These are phyloP conservation scores for Anolis apletophallus DNA, from an alignment of 2,797 vertebrate genomes.

Conservation along the genomic window DNA sequence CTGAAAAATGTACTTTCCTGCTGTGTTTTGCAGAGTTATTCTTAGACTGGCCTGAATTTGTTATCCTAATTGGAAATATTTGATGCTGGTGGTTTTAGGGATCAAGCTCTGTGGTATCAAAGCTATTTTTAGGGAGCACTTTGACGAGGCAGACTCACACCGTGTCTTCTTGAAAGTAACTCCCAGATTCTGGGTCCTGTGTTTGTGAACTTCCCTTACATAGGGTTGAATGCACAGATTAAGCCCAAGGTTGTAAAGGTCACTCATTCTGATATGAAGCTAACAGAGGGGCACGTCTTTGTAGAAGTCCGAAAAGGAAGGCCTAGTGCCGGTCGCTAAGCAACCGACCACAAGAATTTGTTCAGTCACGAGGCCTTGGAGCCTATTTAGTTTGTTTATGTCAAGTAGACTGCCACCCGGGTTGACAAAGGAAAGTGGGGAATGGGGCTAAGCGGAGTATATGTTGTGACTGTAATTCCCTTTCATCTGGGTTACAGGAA, in stretches of 20 bases:
- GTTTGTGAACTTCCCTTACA: conserved; percentile 13
- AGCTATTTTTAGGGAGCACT: conserved; percentile 4
- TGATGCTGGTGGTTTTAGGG: not conserved
- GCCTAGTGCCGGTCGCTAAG: conserved; percentile 86
- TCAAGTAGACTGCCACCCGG: conserved; percentile 64
- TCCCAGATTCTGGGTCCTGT: not conserved
- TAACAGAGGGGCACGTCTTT: conserved; percentile 85
- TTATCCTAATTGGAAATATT: not conserved
- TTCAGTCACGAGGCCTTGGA: conserved; percentile 68
- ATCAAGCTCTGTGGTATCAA: not conserved
- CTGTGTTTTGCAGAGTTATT: not conserved
- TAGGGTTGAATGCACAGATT: conserved; percentile 14
- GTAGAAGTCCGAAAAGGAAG: conserved; percentile 85
- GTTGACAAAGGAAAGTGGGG: conserved; percentile 69
- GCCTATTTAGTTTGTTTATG: conserved; percentile 70
- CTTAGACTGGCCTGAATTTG: not conserved
- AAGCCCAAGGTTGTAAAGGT: conserved; percentile 19
- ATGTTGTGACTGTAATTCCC: conserved; percentile 60
- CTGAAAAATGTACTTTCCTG: not conserved
- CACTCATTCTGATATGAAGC: conserved; percentile 77
- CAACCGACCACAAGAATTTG: conserved; percentile 84
- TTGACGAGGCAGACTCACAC: not conserved
- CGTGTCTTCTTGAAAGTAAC: not conserved
- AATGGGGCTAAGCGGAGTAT: conserved; percentile 43
- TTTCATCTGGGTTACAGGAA: conserved; percentile 58